Evolutionary conservation across 2,888 invertebrate genomes (phyloP), one percentile per base, ranked within the genome.

Genomic region (Psylliodes chrysocephalus): DNA sequence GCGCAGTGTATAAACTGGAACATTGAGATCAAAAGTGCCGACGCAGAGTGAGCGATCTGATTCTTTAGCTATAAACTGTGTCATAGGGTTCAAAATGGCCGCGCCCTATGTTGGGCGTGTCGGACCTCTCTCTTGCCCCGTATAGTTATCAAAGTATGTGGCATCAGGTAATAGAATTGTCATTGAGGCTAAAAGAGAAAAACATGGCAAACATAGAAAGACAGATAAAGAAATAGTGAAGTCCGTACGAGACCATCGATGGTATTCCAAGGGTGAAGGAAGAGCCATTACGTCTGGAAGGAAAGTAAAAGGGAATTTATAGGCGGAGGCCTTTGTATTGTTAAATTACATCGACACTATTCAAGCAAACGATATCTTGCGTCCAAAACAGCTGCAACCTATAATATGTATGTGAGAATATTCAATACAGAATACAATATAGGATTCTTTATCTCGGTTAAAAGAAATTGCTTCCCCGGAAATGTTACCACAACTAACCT

Each of bases 391-490:
- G 15, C 4, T 17, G 42, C 42, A 15, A 7, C 15, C 17, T 42
- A 42, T 17, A 5, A 17, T 15, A 42, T 17, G 8, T 18, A 42
- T n/a, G n/a, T n/a, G n/a, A n/a, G n/a, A n/a, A n/a, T n/a, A n/a
- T n/a, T n/a, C n/a, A n/a, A n/a, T n/a, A 42, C 6, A 17, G 17
- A 42, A 42, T 42, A 1, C 17, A 14, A 42, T 47, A 62, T 28
- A 12, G 42, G 15, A 10, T 42, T 42, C 8, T 17, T 15, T 60
- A 56, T 15, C 49, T 52, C 35, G 12, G n/a, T n/a, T n/a, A n/a
- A n/a, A n/a, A n/a, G n/a, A n/a, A n/a, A n/a, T n/a, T n/a, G n/a
- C n/a, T n/a, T n/a, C n/a, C n/a, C n/a, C n/a, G n/a, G n/a, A n/a
- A n/a, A n/a, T n/a, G n/a, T n/a, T n/a, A n/a, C n/a, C n/a, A n/a